phyloP scores from a whole-genome alignment of 2,888 invertebrate genomes.

The Polydrusus pterygomalis region DNA sequence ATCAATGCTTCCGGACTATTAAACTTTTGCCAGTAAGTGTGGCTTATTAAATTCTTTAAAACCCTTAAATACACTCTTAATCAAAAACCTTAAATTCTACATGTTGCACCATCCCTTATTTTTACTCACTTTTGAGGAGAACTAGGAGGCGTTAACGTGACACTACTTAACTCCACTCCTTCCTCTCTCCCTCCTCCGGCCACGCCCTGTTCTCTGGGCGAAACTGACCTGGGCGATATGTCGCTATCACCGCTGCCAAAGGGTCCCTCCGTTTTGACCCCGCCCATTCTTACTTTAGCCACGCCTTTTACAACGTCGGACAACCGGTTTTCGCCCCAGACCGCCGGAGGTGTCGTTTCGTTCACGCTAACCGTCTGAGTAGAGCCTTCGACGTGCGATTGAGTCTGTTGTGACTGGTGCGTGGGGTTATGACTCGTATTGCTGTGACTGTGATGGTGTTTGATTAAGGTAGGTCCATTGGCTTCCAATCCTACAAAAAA shows the following conservation, averaged over 20 bases:
- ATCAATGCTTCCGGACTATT: no score
- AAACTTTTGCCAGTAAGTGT: no score
- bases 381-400: slow-evolving; percentile 46
- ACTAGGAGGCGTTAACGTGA: slow-evolving; percentile 76
- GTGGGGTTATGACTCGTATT: slow-evolving; percentile 22
- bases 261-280: slow-evolving; percentile 60
- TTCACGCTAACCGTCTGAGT: slow-evolving; percentile 38
- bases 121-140: slow-evolving; percentile 77
- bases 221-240: slow-evolving; percentile 66
- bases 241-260: slow-evolving; percentile 59
- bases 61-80: no score
- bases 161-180: slow-evolving; percentile 71
- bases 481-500: slow-evolving; percentile 35
- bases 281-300: slow-evolving; percentile 74
- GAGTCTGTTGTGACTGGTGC: slow-evolving; percentile 38
- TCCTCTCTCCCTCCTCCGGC: slow-evolving; percentile 58
- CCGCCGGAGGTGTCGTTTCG: slow-evolving; percentile 39
- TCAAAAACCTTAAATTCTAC: no score
- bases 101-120: no score
- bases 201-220: slow-evolving; percentile 63
- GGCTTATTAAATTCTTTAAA: no score
- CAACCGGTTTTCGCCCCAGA: slow-evolving; percentile 78
- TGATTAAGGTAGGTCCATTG: slow-evolving; percentile 36
- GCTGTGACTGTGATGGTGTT: slow-evolving; percentile 37
- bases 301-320: slow-evolving; percentile 88